Evolutionary conservation across 2,797 vertebrate genomes (phyloP).

Genomic region (Tinamus major): DNA sequence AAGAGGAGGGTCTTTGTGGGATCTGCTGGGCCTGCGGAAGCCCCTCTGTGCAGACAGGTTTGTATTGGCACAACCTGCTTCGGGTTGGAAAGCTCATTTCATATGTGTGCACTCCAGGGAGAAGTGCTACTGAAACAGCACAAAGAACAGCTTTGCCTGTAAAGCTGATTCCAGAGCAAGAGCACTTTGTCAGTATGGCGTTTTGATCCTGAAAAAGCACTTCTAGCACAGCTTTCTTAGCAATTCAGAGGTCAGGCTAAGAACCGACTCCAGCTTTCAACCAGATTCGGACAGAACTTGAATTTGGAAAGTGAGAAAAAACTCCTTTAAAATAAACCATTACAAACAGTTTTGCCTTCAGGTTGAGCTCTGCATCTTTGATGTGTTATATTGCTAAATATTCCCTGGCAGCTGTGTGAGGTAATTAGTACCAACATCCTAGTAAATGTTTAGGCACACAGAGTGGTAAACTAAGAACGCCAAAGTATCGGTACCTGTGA

Average conservation of each 20-base stretch:
- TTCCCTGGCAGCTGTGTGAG: background rate
- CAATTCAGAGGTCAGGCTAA: background rate
- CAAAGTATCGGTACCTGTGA: background rate
- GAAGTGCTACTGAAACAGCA: constrained; percentile 26
- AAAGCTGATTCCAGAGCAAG: constrained; percentile 23
- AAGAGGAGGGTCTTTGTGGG: background rate
- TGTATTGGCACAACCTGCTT: constrained; percentile 7
- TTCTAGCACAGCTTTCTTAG: background rate
- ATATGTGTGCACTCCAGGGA: background rate
- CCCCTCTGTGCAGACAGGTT: constrained; percentile 20
- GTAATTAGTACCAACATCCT: background rate
- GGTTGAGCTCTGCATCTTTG: background rate
- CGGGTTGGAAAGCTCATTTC: constrained; percentile 9
- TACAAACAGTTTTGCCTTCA: background rate
- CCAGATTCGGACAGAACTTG: background rate
- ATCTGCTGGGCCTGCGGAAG: background rate
- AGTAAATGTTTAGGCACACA: background rate
- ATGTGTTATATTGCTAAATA: rapidly evolving
- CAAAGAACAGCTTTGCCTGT: constrained; percentile 40
- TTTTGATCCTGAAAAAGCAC: background rate
- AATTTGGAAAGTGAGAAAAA: background rate
- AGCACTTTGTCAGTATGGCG: background rate
- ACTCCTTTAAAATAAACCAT: background rate
- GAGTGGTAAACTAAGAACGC: background rate
- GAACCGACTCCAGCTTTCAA: background rate